Conservation (phyloP, 2,797 vertebrate genomes). For the Alosa sapidissima region DNA sequence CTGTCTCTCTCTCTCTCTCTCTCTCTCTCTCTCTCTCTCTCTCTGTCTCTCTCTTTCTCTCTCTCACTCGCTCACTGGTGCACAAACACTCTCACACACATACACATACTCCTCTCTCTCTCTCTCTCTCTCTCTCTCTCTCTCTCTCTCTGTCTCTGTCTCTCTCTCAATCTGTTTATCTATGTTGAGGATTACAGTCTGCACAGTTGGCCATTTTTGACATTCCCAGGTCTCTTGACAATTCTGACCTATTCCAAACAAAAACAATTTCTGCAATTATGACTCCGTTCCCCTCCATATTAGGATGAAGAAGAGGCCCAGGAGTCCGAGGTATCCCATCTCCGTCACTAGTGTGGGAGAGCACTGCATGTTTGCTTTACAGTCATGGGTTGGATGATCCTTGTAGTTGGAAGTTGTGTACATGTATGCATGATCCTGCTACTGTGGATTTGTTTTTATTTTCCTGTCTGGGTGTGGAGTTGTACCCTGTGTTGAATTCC, state of each 20-base stretch:
- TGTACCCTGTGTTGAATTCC: not conserved
- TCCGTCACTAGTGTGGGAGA: slow-evolving; percentile 17
- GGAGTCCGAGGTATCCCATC: slow-evolving; percentile 68
- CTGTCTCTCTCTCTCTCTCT: not conserved
- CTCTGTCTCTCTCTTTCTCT: not conserved
- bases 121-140: not conserved
- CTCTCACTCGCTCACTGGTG: slow-evolving; percentile 23
- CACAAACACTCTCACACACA: not conserved
- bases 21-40: not conserved
- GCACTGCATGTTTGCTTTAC: slow-evolving; percentile 55
- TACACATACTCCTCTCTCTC: not conserved
- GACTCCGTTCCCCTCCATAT: not conserved
- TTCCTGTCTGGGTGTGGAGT: not conserved
- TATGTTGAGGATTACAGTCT: not conserved
- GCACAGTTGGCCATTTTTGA: slow-evolving; percentile 19
- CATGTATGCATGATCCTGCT: not conserved
- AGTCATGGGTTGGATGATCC: not conserved
- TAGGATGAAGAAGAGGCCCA: slow-evolving; percentile 76
- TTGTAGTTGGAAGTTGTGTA: not conserved
- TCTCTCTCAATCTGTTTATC: not conserved
- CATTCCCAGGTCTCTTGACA: slow-evolving; percentile 29
- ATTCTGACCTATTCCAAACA: slow-evolving; percentile 15
- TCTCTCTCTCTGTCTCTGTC: too few relatives aligned
- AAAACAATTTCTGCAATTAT: not conserved
- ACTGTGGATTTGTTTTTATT: not conserved